Evolutionary conservation across 2,888 invertebrate genomes (phyloP).

Genomic region (Coenonympha glycerion): DNA sequence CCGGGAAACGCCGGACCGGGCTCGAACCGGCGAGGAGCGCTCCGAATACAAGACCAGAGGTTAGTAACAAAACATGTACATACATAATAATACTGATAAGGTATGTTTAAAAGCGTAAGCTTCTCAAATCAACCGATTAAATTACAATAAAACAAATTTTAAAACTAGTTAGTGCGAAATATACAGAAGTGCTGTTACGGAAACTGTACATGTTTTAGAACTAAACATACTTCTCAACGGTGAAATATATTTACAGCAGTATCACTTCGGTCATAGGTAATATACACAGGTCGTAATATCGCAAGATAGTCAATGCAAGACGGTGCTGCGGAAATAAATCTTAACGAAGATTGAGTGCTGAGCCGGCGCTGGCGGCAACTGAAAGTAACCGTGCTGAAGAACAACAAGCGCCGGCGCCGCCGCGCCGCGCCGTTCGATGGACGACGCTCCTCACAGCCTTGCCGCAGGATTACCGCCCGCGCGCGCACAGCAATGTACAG

Average conservation of each 20-base stretch:
- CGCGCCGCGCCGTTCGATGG: constrained; percentile 46
- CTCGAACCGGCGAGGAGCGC: constrained; percentile 54
- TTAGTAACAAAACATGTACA: constrained; percentile 78
- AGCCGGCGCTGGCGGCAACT: constrained; percentile 79
- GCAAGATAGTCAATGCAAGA: constrained; percentile 74
- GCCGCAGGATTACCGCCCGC: constrained; percentile 58
- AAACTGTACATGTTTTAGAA: constrained; percentile 78
- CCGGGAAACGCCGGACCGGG: constrained; percentile 39
- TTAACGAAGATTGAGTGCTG: constrained; percentile 71
- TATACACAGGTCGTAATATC: constrained; percentile 70
- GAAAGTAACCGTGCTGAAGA: constrained; percentile 84
- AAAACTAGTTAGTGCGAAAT: constrained; percentile 75
- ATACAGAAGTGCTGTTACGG: constrained; percentile 75
- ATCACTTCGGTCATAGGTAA: constrained; percentile 65
- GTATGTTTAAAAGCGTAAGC: constrained; percentile 75
- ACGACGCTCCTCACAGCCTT: constrained; percentile 75
- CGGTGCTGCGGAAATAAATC: constrained; percentile 76
- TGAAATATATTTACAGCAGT: constrained; percentile 77
- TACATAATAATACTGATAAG: constrained; percentile 66
- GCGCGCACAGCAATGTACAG: constrained; percentile 72
- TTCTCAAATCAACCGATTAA: constrained; percentile 67
- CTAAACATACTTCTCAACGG: constrained; percentile 73
- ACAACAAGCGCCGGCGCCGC: constrained; percentile 75
- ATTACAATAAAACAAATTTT: constrained; percentile 69
- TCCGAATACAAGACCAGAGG: constrained; percentile 62